A percentile compares a stretch with the other conserved stretches of the same genome.
Evolutionary conservation across 2,113 vertebrate genomes (phyloP).

Genomic region (Orientallactaga bullata): DNA sequence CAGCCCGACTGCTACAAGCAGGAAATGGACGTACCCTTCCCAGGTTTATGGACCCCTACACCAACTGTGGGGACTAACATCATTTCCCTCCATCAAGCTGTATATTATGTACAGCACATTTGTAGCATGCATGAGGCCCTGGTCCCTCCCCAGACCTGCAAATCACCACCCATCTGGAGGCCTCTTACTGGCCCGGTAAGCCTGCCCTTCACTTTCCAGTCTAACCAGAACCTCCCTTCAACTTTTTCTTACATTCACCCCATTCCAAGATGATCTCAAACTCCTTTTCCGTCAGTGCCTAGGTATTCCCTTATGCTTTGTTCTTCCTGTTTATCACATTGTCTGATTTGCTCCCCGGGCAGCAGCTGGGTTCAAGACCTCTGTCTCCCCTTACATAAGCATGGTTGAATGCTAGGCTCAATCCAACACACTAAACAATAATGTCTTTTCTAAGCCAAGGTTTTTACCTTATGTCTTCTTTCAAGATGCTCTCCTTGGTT

Average conservation of each 20-base stretch:
- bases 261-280: neutral
- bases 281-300: neutral
- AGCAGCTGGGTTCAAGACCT: neutral
- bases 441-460: neutral
- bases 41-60: neutral
- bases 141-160: neutral
- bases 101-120: neutral
- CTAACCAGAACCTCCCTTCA: neutral
- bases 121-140: neutral
- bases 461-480: neutral
- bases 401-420: neutral
- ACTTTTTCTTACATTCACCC: neutral
- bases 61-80: neutral
- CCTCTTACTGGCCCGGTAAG: neutral
- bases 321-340: neutral
- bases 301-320: neutral
- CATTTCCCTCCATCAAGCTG: accelerated
- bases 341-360: neutral
- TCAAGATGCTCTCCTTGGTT: neutral
- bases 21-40: neutral
- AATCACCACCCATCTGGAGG: neutral
- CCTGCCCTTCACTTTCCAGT: no score
- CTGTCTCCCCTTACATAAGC: neutral
- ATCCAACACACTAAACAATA: neutral
- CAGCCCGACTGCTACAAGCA: neutral